Conservation (phyloP, 1,140 invertebrate genomes). For the Archivesica marissinica region DNA sequence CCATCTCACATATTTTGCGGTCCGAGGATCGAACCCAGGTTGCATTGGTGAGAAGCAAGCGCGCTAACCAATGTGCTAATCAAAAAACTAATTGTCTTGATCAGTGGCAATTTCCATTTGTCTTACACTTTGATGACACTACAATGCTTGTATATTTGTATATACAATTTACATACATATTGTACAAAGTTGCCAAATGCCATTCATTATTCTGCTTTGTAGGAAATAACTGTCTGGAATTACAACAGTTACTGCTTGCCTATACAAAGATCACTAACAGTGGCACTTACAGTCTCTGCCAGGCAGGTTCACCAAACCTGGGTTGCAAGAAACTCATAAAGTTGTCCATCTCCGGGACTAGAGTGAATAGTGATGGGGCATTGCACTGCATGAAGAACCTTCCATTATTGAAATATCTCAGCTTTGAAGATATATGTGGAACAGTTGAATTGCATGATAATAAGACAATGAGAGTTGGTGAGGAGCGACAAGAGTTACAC, state of each 20-base stretch:
- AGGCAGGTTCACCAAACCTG: neutral
- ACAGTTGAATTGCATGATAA: slow-evolving; percentile 6
- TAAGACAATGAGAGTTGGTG: neutral
- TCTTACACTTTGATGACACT: neutral
- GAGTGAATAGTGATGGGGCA: slow-evolving; percentile 10
- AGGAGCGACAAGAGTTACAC: neutral
- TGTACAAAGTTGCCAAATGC: neutral
- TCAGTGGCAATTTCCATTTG: neutral
- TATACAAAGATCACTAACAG: slow-evolving; percentile 24
- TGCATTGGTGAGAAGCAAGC: too few species aligned
- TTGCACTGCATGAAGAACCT: slow-evolving; percentile 48
- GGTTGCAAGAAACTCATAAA: slow-evolving; percentile 39
- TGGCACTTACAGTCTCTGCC: slow-evolving; percentile 45
- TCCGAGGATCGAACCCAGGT: too few species aligned
- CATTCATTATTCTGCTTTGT: neutral
- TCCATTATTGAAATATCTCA: slow-evolving; percentile 33
- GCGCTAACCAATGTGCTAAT: too few species aligned
- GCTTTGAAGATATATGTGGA: slow-evolving; percentile 37
- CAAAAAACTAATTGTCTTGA: neutral
- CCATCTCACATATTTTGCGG: too few species aligned
- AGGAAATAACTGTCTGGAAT: slow-evolving; percentile 34
- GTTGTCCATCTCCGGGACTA: slow-evolving; percentile 2
- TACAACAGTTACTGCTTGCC: neutral
- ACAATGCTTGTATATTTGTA: neutral
- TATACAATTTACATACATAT: too few species aligned